phyloP scores from a whole-genome alignment of 1,140 invertebrate species.

The Temnothorax curvispinosus region DNA sequence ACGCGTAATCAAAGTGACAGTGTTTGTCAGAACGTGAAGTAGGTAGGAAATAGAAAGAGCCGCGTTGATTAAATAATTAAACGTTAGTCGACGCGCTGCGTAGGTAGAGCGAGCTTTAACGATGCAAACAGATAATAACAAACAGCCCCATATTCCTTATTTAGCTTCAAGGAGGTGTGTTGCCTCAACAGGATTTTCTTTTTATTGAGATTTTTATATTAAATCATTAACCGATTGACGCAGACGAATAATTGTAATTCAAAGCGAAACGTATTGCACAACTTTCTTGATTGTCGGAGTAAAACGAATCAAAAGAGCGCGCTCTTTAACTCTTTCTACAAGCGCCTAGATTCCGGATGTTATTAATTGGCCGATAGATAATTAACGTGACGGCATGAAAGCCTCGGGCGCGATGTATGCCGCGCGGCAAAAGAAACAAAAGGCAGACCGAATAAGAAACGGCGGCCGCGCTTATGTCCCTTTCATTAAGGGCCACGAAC shows the following conservation, averaged over 20 bases:
- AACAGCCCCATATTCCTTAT: not conserved
- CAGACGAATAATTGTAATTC: not conserved
- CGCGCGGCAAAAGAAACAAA: slow-evolving; percentile 4
- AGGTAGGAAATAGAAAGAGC: not conserved
- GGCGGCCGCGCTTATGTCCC: not conserved
- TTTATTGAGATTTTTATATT: not conserved
- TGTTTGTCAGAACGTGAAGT: slow-evolving; percentile 2
- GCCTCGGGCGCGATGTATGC: not conserved
- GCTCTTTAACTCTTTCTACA: not conserved
- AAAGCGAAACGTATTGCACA: not conserved
- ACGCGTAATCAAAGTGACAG: slow-evolving; percentile 32
- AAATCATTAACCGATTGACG: not conserved
- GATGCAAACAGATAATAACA: not conserved
- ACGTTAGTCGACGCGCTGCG: not conserved
- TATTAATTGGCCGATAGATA: slow-evolving; percentile 37
- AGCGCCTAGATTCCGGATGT: slow-evolving; percentile 1
- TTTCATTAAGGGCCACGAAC: slow-evolving; percentile 43
- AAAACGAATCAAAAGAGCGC: not conserved
- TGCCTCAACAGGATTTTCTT: not conserved
- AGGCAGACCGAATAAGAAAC: not conserved
- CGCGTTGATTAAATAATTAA: slow-evolving; percentile 24
- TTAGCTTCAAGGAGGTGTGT: not conserved
- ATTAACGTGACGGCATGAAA: slow-evolving; percentile 15
- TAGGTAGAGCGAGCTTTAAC: not conserved
- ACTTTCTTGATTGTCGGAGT: not conserved